Percentiles rank a stretch among this genome's conserved stretches.
Evolutionary conservation across 2,797 vertebrate species (phyloP).

Genomic region (Molothrus aeneus): DNA sequence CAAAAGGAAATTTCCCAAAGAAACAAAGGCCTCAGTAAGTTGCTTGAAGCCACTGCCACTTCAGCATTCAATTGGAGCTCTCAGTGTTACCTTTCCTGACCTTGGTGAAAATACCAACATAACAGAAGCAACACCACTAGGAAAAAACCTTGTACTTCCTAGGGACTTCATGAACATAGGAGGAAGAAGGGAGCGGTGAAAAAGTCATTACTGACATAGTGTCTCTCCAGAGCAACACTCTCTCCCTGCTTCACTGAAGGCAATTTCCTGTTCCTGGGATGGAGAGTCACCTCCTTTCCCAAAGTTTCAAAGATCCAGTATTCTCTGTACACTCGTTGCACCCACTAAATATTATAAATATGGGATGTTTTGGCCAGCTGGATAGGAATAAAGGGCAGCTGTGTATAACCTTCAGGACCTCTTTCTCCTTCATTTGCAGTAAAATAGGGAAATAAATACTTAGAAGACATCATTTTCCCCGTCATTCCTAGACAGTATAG

Average conservation of each 20-base stretch:
- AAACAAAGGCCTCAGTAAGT: neutral
- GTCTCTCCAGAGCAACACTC: neutral
- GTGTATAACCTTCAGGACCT: neutral
- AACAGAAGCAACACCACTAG: neutral
- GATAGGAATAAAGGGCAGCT: neutral
- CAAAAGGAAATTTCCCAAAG: neutral
- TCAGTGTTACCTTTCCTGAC: neutral
- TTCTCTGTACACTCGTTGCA: fast-evolving
- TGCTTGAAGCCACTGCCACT: neutral
- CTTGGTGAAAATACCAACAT: neutral
- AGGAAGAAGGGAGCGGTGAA: neutral
- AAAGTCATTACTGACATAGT: neutral
- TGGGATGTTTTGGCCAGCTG: neutral
- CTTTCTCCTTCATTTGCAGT: neutral
- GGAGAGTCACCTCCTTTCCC: neutral
- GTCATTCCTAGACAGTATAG: neutral
- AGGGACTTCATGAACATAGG: neutral
- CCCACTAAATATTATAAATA: neutral
- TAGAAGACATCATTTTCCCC: neutral
- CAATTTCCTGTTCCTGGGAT: neutral
- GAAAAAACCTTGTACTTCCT: neutral
- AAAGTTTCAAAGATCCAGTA: neutral
- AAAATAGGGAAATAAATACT: neutral
- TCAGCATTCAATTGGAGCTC: neutral
- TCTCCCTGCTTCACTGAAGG: neutral